phyloP scores from a whole-genome alignment of 1,140 invertebrate genomes.

The Nasonia vitripennis region DNA sequence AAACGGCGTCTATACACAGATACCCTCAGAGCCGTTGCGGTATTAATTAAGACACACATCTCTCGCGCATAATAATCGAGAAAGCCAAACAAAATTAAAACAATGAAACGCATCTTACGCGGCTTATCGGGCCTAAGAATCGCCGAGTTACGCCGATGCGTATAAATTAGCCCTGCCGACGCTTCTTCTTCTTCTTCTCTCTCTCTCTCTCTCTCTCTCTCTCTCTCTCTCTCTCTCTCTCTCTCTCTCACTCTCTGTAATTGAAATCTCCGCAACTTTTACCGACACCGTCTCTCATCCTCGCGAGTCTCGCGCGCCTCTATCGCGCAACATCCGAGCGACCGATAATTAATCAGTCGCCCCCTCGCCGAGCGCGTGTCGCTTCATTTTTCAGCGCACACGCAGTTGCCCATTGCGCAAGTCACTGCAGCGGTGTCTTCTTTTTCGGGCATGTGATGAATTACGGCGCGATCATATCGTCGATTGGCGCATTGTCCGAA shows the following conservation, averaged over 20 bases:
- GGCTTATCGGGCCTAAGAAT: background rate
- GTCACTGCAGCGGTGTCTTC: background rate
- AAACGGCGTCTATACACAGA: too few relatives aligned
- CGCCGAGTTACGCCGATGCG: background rate
- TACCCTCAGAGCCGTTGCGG: too few relatives aligned
- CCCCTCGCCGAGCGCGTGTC: too few relatives aligned
- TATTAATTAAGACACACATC: background rate
- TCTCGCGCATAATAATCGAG: background rate
- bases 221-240: too few relatives aligned
- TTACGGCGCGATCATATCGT: background rate
- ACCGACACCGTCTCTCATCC: background rate
- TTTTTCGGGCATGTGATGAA: background rate
- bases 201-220: too few relatives aligned
- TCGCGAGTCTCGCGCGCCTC: too few relatives aligned
- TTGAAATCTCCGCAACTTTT: background rate
- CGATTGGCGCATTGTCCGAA: background rate
- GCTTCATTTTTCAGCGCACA: background rate
- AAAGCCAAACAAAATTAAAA: conserved; percentile 1
- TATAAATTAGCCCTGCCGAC: background rate
- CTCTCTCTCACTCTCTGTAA: too few relatives aligned
- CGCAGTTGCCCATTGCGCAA: background rate
- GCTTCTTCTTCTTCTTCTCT: too few relatives aligned
- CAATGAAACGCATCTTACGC: background rate
- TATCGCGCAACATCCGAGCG: background rate
- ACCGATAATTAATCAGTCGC: background rate